These are phyloP conservation scores for Xanthostigma xanthostigma DNA, from an alignment of 2,888 invertebrate species.

Conservation along the genomic window DNA sequence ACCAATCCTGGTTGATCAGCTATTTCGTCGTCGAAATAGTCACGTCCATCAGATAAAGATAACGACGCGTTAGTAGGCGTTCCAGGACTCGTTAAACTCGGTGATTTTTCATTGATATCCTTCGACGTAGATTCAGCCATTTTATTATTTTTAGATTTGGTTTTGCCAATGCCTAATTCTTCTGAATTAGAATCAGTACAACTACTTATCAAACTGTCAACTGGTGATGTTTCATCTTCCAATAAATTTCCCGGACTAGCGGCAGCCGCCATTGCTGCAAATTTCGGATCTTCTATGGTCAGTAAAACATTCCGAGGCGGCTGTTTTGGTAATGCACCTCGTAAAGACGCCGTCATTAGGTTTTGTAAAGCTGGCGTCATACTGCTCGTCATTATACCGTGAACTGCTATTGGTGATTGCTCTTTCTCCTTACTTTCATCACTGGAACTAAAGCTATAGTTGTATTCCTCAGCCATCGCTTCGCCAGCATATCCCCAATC, in stretches of 20 bases:
- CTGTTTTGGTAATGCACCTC: conserved; percentile 12
- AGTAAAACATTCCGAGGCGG: conserved; percentile 37
- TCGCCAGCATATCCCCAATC: conserved; percentile 45
- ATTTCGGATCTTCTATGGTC: conserved; percentile 57
- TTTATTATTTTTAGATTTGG: conserved; percentile 20
- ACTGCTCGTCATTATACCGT: conserved; percentile 2
- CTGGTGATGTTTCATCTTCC: conserved; percentile 73
- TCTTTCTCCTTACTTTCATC: conserved; percentile 32
- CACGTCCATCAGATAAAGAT: conserved; percentile 64
- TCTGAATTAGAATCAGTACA: conserved; percentile 39
- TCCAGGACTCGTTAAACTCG: conserved; percentile 46
- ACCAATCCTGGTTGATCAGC: conserved; percentile 77
- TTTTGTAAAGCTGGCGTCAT: conserved; percentile 17
- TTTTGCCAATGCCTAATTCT: conserved; percentile 33
- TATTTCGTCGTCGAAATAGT: conserved; percentile 80
- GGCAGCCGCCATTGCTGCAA: conserved; percentile 56
- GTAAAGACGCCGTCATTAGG: conserved; percentile 16
- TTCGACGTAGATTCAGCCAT: conserved; percentile 29
- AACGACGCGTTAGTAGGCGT: conserved; percentile 68
- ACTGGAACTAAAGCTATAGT: conserved; percentile 34
- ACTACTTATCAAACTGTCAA: conserved; percentile 60
- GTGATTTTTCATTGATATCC: conserved; percentile 26
- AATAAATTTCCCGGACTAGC: conserved; percentile 51
- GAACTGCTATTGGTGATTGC: conserved; percentile 7
- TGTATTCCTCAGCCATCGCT: conserved; percentile 47